A percentile compares a stretch with the other conserved stretches of the same genome.
These are phyloP conservation scores for Anguilla japonica DNA, from an alignment of 2,113 vertebrate species.

Conservation along the genomic window DNA sequence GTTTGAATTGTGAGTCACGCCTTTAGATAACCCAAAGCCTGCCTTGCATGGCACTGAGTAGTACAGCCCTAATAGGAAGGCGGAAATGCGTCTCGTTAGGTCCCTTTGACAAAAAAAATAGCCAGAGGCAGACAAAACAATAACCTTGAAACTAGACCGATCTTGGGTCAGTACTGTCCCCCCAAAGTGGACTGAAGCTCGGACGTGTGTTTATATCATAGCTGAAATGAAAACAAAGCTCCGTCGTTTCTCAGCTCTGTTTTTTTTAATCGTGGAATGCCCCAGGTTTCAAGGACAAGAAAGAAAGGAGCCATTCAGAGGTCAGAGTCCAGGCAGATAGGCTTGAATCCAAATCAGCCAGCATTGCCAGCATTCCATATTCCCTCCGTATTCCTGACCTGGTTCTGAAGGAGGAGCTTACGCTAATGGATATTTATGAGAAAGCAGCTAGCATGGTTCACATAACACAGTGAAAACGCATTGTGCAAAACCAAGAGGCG, in stretches of 20 bases:
- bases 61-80: not conserved
- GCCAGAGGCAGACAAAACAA: not conserved
- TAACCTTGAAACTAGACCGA: not conserved
- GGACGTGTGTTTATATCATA: not conserved
- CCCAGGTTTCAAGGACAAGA: not conserved
- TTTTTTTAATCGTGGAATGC: not conserved
- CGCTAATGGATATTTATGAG: not conserved
- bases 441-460: not conserved
- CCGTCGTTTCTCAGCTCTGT: not conserved
- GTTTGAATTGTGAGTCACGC: not conserved
- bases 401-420: not conserved
- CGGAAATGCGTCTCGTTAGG: not conserved
- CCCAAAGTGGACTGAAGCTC: not conserved
- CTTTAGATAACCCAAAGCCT: not conserved
- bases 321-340: constrained; percentile 6
- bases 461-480: not conserved
- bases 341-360: not conserved
- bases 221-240: not conserved
- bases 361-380: not conserved
- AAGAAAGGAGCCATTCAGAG: not conserved
- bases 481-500: not conserved
- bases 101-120: not conserved
- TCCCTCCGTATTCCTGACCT: not conserved
- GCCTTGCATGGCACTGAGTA: not conserved
- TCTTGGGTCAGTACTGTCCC: not conserved